Evolutionary conservation across 2,797 vertebrate species (phyloP).

Genomic region (Melanotaenia nigrans): DNA sequence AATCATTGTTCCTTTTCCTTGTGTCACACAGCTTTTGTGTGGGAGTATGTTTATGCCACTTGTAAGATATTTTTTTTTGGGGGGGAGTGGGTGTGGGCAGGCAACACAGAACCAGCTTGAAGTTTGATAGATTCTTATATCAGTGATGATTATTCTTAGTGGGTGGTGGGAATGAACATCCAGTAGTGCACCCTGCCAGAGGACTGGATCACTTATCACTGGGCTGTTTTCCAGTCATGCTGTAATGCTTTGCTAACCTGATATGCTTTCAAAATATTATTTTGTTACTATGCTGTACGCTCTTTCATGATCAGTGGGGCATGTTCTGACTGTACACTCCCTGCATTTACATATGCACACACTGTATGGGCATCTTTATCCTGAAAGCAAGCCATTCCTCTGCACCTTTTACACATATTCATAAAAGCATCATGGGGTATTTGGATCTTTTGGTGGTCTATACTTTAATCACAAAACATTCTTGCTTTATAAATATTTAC

Average conservation of each 20-base stretch:
- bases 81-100: slow-evolving; percentile 3
- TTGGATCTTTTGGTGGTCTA: slow-evolving; percentile 63
- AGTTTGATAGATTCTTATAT: slow-evolving; percentile 67
- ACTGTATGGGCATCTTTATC: slow-evolving; percentile 18
- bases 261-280: slow-evolving; percentile 73
- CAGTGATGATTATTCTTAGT: slow-evolving; percentile 70
- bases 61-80: neutral
- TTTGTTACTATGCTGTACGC: slow-evolving; percentile 67
- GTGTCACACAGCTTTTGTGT: slow-evolving; percentile 19
- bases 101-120: slow-evolving; percentile 51
- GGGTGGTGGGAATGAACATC: slow-evolving; percentile 61
- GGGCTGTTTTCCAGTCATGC: slow-evolving; percentile 67
- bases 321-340: neutral
- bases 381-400: slow-evolving; percentile 25
- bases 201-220: slow-evolving; percentile 58
- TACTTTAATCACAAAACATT: slow-evolving; percentile 27
- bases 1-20: slow-evolving; percentile 38
- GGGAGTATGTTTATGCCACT: neutral
- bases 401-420: neutral
- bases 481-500: slow-evolving; percentile 71
- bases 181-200: slow-evolving; percentile 44
- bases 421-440: slow-evolving; percentile 23
- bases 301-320: slow-evolving; percentile 57
- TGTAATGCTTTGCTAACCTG: slow-evolving; percentile 70
- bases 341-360: slow-evolving; percentile 20